A percentile compares a stretch with the other conserved stretches of the same genome.
Evolutionary conservation across 2,113 vertebrate genomes (phyloP).

Genomic region (Otus sunia): DNA sequence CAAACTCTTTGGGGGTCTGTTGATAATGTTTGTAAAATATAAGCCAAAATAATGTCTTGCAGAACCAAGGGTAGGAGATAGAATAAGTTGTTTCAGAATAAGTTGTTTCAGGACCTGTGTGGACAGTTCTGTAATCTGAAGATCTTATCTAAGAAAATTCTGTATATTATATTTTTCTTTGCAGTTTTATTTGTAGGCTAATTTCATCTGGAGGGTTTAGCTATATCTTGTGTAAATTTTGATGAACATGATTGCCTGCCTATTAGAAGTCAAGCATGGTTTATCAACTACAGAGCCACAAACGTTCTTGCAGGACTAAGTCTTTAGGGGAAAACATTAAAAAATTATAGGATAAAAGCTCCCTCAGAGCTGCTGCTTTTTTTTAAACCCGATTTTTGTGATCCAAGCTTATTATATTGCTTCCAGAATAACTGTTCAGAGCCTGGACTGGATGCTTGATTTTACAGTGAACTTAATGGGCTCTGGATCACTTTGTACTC

Average conservation of each 20-base stretch:
- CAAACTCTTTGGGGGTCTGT: neutral
- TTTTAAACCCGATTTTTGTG: neutral
- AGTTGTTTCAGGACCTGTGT: neutral
- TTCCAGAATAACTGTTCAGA: neutral
- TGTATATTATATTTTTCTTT: neutral
- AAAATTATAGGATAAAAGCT: neutral
- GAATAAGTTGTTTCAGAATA: neutral
- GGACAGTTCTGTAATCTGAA: neutral
- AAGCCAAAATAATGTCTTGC: neutral
- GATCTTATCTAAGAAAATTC: neutral
- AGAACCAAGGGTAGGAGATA: neutral
- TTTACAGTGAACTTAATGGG: neutral
- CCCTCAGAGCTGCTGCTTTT: neutral
- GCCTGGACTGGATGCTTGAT: neutral
- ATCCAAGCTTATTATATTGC: neutral
- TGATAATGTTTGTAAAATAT: neutral
- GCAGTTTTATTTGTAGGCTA: neutral
- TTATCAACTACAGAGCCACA: neutral
- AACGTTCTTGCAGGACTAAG: neutral
- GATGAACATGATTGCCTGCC: rapidly evolving
- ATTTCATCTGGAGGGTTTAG: neutral
- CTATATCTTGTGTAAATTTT: neutral
- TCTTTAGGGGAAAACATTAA: neutral
- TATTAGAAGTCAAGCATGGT: neutral
- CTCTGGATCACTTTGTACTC: neutral